These are phyloP conservation scores for Ormyrus rosae DNA, from an alignment of 2,888 invertebrate genomes.

Conservation along the genomic window DNA sequence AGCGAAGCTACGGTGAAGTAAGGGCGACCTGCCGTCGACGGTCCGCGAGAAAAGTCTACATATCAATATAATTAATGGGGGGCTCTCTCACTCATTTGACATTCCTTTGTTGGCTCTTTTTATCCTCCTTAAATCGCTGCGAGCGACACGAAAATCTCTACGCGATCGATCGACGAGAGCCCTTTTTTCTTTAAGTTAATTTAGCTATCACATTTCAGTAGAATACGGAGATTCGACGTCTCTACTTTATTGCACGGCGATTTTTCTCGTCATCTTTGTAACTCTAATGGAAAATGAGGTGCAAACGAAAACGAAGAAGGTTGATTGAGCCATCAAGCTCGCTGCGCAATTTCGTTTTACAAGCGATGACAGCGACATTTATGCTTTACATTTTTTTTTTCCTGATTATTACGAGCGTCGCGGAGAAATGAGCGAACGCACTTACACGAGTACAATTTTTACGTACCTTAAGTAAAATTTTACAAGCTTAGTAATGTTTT, in stretches of 20 bases:
- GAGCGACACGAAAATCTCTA: not conserved
- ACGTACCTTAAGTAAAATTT: constrained; percentile 31
- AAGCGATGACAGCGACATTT: not conserved
- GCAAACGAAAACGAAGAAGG: not conserved
- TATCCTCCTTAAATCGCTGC: not conserved
- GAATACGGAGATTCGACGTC: constrained; percentile 36
- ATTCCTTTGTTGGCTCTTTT: too few species aligned
- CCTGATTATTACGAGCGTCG: not conserved
- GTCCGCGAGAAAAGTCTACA: not conserved
- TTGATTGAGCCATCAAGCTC: not conserved
- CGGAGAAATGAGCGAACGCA: constrained; percentile 8
- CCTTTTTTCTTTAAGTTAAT: constrained; percentile 25
- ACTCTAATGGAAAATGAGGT: not conserved
- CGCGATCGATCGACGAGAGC: constrained; percentile 1
- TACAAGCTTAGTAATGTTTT: constrained; percentile 15
- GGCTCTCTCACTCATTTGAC: not conserved
- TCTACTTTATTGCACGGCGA: constrained; percentile 43
- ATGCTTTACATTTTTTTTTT: not conserved
- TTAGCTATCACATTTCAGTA: constrained; percentile 49
- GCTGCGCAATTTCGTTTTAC: not conserved
- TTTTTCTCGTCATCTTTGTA: constrained; percentile 11
- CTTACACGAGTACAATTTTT: constrained; percentile 13
- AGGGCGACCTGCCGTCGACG: constrained; percentile 29
- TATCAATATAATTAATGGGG: not conserved
- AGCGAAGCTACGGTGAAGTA: not conserved